Conservation (phyloP, 2,888 invertebrate species). For the Drosophila kanekoi region DNA sequence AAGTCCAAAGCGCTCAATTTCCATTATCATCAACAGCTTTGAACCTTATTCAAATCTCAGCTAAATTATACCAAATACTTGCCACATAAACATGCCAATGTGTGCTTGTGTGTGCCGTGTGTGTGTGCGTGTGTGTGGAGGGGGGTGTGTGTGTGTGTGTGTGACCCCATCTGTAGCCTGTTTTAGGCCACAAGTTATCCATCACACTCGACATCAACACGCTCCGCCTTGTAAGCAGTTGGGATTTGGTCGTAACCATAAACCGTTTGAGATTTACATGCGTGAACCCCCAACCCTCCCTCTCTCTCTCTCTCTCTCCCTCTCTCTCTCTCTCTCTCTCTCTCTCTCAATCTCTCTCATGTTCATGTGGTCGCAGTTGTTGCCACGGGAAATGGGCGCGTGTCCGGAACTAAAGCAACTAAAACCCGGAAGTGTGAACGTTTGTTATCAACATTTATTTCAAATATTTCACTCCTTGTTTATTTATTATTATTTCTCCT, state of each 20-base stretch:
- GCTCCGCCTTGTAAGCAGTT: slow-evolving; percentile 64
- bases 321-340: no score
- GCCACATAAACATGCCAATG: not conserved
- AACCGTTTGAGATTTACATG: slow-evolving; percentile 80
- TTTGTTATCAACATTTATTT: no score
- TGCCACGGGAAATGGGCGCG: not conserved
- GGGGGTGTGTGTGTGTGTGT: not conserved
- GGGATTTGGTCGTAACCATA: slow-evolving; percentile 77
- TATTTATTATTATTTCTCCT: no score
- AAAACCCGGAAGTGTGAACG: no score
- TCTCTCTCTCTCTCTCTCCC: no score
- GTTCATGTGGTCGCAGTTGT: slow-evolving; percentile 62
- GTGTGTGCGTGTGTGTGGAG: slow-evolving; percentile 8
- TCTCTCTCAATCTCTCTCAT: not conserved
- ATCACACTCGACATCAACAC: slow-evolving; percentile 65
- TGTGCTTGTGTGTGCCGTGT: not conserved
- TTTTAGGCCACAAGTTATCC: slow-evolving; percentile 74
- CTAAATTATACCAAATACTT: slow-evolving; percentile 56
- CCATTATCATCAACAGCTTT: slow-evolving; percentile 77
- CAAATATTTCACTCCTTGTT: no score
- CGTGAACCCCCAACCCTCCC: no score
- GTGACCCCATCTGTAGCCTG: slow-evolving; percentile 11
- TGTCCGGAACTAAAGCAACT: no score
- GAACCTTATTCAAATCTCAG: slow-evolving; percentile 78
- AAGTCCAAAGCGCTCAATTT: slow-evolving; percentile 57